These are phyloP conservation scores for Gyrodactylus bullatarudis DNA, from an alignment of 1,140 invertebrate genomes.

Conservation along the genomic window DNA sequence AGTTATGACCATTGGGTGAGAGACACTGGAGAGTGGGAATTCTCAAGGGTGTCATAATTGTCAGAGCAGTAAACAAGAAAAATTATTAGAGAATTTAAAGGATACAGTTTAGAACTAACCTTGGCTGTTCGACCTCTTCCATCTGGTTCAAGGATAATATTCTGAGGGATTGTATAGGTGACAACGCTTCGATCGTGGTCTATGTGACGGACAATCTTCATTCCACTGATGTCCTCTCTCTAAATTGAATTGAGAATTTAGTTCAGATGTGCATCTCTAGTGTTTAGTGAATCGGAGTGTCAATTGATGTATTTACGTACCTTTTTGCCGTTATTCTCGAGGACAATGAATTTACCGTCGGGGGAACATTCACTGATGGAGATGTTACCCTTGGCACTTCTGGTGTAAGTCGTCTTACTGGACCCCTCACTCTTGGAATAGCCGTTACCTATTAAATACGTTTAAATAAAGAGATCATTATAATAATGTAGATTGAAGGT, in stretches of 20 bases:
- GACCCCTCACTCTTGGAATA: neutral
- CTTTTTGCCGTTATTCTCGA: conserved; percentile 19
- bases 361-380: conserved; percentile 22
- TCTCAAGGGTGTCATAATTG: no score
- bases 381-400: conserved; percentile 22
- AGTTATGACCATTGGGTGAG: no score
- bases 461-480: neutral
- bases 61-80: no score
- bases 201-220: neutral
- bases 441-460: neutral
- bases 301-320: neutral
- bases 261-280: no score
- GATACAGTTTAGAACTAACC: neutral
- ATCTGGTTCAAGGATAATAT: neutral
- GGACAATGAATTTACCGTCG: conserved; percentile 22
- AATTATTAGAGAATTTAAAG: no score
- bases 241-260: neutral
- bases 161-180: neutral
- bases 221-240: neutral
- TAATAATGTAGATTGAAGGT: no score
- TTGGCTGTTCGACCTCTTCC: neutral
- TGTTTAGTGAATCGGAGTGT: neutral
- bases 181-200: neutral
- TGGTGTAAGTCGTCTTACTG: conserved; percentile 23
- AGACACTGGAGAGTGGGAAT: no score